These are phyloP conservation scores for Sphyrna mokarran DNA, from an alignment of 2,113 vertebrate species.

Conservation along the genomic window DNA sequence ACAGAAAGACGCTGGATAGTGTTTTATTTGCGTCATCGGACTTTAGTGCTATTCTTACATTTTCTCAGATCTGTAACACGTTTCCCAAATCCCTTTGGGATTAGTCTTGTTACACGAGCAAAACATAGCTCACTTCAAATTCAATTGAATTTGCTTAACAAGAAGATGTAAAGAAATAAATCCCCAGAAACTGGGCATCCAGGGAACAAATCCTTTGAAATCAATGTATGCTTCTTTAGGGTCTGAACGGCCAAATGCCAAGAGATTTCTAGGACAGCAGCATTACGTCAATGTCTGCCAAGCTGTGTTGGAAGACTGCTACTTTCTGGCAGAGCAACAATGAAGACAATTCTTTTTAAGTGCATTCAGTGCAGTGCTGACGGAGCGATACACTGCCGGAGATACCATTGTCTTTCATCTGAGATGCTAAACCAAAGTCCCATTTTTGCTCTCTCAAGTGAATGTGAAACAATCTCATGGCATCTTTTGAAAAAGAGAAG, in stretches of 20 bases:
- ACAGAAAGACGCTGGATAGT: not conserved
- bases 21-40: not conserved
- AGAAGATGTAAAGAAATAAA: not conserved
- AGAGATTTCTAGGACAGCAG: no score
- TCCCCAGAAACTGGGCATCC: not conserved
- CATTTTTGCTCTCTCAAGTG: not conserved
- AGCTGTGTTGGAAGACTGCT: not conserved
- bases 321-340: not conserved
- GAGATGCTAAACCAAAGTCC: not conserved
- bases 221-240: not conserved
- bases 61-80: not conserved
- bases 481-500: not conserved
- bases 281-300: not conserved
- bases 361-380: not conserved
- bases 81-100: not conserved
- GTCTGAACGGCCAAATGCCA: no score
- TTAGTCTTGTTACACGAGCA: constrained; percentile 17
- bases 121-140: constrained; percentile 6
- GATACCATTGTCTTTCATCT: not conserved
- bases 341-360: not conserved
- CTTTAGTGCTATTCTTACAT: not conserved
- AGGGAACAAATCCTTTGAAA: not conserved
- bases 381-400: not conserved
- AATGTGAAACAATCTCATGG: not conserved
- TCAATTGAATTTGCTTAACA: not conserved